Conservation (phyloP, 1,140 invertebrate species). For the Matsumurasca onukii region DNA sequence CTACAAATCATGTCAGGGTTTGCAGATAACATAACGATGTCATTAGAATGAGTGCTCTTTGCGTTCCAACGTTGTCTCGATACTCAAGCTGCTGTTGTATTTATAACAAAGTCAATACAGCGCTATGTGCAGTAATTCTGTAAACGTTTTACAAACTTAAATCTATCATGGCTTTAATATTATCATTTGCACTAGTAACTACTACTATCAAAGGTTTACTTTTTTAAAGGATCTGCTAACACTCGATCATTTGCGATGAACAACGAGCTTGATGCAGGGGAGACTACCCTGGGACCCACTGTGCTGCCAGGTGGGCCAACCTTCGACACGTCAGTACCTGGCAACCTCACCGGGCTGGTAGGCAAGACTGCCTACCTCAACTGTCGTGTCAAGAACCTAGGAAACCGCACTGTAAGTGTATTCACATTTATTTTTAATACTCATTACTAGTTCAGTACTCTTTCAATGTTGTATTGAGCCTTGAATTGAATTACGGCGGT, state of each 20-base stretch:
- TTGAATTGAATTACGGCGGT: too few species aligned
- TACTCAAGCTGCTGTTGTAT: too few species aligned
- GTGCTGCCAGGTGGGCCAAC: constrained; percentile 71
- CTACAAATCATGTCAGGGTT: too few species aligned
- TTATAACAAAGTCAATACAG: too few species aligned
- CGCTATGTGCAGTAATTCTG: not conserved
- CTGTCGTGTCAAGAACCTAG: constrained; percentile 65
- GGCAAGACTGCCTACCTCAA: constrained; percentile 83
- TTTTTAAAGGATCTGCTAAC: not conserved
- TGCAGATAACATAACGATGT: too few species aligned
- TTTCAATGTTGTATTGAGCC: too few species aligned
- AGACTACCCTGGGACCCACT: constrained; percentile 48
- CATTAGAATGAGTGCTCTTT: too few species aligned
- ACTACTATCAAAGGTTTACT: not conserved
- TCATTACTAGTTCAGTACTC: too few species aligned
- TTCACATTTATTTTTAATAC: too few species aligned
- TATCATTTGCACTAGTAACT: not conserved
- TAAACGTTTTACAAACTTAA: not conserved
- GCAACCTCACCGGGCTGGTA: constrained; percentile 83
- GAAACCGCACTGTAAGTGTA: constrained; percentile 35
- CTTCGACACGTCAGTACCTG: constrained; percentile 74
- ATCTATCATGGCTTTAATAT: not conserved
- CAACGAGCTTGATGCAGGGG: constrained; percentile 39
- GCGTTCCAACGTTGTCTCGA: too few species aligned
- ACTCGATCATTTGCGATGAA: not conserved